phyloP scores from a whole-genome alignment of 1,140 invertebrate genomes.

The Sycophila sp. region DNA sequence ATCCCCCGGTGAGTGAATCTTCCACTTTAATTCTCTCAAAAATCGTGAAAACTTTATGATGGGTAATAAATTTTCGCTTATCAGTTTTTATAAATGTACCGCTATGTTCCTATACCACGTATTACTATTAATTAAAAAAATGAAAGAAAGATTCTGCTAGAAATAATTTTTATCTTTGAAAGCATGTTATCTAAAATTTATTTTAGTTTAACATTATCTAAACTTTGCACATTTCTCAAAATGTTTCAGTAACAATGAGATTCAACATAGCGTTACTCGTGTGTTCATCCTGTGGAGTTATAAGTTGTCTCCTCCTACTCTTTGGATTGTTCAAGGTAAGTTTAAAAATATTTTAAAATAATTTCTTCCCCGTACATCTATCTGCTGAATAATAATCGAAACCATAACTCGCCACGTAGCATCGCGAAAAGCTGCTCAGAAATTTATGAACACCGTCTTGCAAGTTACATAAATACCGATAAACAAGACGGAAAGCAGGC shows the following conservation, averaged over 20 bases:
- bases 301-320: slow-evolving; percentile 65
- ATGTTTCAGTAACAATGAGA: slow-evolving; percentile 51
- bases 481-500: neutral
- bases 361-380: too few relatives aligned
- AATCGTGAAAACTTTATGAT: neutral
- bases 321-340: slow-evolving; percentile 67
- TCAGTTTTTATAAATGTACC: slow-evolving; percentile 6
- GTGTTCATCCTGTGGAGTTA: slow-evolving; percentile 63
- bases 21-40: neutral
- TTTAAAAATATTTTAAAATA: slow-evolving; percentile 24
- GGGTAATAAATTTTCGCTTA: neutral
- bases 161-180: neutral
- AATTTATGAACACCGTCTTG: neutral
- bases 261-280: slow-evolving; percentile 64
- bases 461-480: neutral
- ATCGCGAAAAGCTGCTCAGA: too few relatives aligned
- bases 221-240: too few relatives aligned
- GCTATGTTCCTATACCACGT: neutral
- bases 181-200: neutral
- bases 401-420: neutral
- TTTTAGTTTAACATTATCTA: neutral
- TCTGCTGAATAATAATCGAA: too few relatives aligned
- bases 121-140: neutral
- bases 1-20: slow-evolving; percentile 63
- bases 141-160: neutral